Percentiles rank a stretch among this genome's conserved stretches.
Conservation (phyloP, 1,140 invertebrate species). For the Maconellicoccus hirsutus region DNA sequence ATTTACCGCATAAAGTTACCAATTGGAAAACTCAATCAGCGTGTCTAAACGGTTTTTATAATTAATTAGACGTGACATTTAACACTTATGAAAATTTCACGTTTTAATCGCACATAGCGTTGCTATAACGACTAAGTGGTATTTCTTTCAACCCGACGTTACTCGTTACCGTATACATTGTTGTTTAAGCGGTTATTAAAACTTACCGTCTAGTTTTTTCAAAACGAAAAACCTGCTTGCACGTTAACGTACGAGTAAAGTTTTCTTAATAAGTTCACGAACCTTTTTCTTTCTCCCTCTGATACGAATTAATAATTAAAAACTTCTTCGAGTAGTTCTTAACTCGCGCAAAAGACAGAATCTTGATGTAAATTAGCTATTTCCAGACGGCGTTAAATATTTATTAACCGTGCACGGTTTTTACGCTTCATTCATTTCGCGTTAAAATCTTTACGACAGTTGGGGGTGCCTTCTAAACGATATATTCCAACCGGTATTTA, state of each 20-base stretch:
- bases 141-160: neutral
- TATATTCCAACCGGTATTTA: too few relatives aligned
- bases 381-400: neutral
- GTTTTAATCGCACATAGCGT: neutral
- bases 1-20: too few relatives aligned
- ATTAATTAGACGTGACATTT: neutral
- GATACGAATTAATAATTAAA: neutral
- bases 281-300: neutral
- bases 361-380: neutral
- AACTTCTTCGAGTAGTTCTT: neutral
- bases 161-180: too few relatives aligned
- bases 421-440: neutral
- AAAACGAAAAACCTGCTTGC: too few relatives aligned
- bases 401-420: neutral
- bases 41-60: neutral
- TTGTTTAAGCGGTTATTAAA: too few relatives aligned
- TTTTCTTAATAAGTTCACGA: neutral
- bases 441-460: too few relatives aligned
- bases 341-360: neutral
- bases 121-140: constrained; percentile 4
- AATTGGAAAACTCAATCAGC: neutral
- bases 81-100: neutral
- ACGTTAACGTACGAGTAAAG: too few relatives aligned
- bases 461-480: too few relatives aligned
- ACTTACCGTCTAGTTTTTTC: too few relatives aligned